These are phyloP conservation scores for Mechanitis mazaeus DNA, from an alignment of 2,888 invertebrate species.

Conservation along the genomic window DNA sequence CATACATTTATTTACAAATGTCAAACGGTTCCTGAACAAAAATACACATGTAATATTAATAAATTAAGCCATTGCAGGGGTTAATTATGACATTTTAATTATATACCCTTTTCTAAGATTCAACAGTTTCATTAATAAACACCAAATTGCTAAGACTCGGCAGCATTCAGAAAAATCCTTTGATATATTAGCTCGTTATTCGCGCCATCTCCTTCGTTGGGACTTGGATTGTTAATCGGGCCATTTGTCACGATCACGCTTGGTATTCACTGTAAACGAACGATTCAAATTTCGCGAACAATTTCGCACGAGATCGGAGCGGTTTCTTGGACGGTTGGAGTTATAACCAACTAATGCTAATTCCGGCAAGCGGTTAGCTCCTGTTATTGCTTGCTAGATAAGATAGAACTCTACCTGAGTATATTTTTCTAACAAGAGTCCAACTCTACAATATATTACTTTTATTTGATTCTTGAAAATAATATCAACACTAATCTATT, in stretches of 20 bases:
- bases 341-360: constrained; percentile 28
- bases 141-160: constrained; percentile 53
- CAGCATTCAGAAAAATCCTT: constrained; percentile 66
- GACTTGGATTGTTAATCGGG: constrained; percentile 70
- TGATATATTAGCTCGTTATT: constrained; percentile 74
- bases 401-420: not conserved
- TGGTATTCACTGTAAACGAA: constrained; percentile 58
- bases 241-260: constrained; percentile 72
- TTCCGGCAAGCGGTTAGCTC: constrained; percentile 17
- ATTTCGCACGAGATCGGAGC: constrained; percentile 45
- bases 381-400: constrained; percentile 17
- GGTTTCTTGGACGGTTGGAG: constrained; percentile 26
- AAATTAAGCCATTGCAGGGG: no score
- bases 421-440: no score
- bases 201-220: constrained; percentile 65
- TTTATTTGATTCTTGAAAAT: no score
- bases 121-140: constrained; percentile 44
- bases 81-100: not conserved
- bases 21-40: no score
- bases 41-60: no score
- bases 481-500: no score
- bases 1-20: no score
- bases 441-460: no score
- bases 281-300: constrained; percentile 61
- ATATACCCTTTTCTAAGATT: constrained; percentile 15